These are phyloP conservation scores for Cnemophilus loriae DNA, from an alignment of 2,113 vertebrate genomes.

Conservation along the genomic window DNA sequence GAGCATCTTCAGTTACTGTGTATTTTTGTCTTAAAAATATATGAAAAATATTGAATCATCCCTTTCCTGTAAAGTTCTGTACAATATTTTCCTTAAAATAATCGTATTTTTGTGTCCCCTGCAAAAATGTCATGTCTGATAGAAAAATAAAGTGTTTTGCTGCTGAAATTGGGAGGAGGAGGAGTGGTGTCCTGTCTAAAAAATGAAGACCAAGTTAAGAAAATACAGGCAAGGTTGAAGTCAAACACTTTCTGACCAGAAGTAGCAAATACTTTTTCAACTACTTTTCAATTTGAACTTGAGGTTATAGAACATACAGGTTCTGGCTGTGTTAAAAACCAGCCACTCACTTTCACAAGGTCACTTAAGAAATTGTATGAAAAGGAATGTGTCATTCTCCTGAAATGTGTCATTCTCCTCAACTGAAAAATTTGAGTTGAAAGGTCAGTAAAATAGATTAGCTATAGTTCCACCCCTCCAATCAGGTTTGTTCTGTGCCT, in stretches of 20 bases:
- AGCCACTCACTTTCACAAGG: background rate
- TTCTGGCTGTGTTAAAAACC: background rate
- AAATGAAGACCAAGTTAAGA: background rate
- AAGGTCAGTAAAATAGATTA: background rate
- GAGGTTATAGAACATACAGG: background rate
- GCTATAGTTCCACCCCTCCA: background rate
- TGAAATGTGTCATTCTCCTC: background rate
- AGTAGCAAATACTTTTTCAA: background rate
- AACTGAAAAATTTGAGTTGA: background rate
- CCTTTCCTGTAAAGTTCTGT: background rate
- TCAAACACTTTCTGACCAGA: background rate
- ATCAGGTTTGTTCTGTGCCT: background rate
- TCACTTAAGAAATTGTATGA: background rate
- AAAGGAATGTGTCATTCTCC: background rate
- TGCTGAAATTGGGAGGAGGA: background rate
- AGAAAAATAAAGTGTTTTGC: background rate
- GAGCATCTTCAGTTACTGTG: background rate
- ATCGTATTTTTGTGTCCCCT: background rate
- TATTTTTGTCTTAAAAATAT: background rate
- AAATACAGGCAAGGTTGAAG: background rate
- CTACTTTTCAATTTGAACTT: background rate
- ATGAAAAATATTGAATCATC: background rate
- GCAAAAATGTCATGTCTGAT: background rate
- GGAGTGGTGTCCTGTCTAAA: background rate
- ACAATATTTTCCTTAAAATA: background rate